Base-by-base conservation (phyloP, 1,140 invertebrate genomes). In the Diabrotica undecimpunctata region DNA sequence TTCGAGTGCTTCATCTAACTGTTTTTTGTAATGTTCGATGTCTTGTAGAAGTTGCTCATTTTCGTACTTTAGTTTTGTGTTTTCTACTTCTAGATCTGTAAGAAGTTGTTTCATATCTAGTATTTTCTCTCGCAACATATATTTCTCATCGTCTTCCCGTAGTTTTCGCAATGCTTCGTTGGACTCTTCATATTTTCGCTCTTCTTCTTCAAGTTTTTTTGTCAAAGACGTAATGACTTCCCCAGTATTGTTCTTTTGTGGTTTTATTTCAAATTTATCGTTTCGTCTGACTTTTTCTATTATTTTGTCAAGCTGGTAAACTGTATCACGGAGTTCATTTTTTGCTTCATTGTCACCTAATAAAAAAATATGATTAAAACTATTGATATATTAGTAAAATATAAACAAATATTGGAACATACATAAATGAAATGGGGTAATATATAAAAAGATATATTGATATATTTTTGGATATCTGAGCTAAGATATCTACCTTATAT, bases 31-130 rank as follows among this genome's bases (percentile, higher is more conserved):
- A 10, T 65, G 56, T 60, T 70, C 53, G 8, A 66, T 6, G 51
- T 70, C 69, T 35, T 70, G 66, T 6, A 14, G 6, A 5, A 66
- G 12, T 46, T 70, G 69, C 46, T 70, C 66, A 55, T 58, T 54
- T 56, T 70, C 63, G 39, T 67, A 70, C 14, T 66, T 67, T 12
- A 70, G 12, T 37, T 70, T 70, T 8, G 69, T 67, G 41, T 70
- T 70, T 46, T 70, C 69, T 6, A 70, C 66, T 52, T 70, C 69
- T 35, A 70, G 50, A 51, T 70, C 64, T 6, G 60, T 67, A 13
- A 70, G 54, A 25, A 67, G 51, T 14, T 67, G 63, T 13, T 70
- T 70, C 54, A 70, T 36, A 35, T 70, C 69, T 41, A 52, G 41
- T 37, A 70, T 63, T 61, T 70, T 70, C 36, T 67, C 66, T 50